Evolutionary conservation across 1,140 invertebrate species (phyloP).

Genomic region (Drosophila pectinifera): DNA sequence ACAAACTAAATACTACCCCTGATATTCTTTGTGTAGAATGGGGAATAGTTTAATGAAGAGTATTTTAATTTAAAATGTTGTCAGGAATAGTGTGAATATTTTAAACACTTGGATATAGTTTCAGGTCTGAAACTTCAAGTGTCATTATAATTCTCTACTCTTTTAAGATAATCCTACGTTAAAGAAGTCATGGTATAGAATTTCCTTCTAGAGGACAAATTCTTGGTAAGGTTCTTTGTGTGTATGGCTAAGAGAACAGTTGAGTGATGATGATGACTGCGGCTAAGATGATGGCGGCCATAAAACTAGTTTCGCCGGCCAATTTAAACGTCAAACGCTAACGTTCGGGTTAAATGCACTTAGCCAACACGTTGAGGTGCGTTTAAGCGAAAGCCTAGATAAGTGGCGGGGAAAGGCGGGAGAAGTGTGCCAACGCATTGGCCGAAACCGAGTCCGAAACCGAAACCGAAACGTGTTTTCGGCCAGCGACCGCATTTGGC

Average conservation of each 20-base stretch:
- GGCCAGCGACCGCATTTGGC: conserved; percentile 66
- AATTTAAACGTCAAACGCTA: conserved; percentile 80
- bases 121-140: not conserved
- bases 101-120: not conserved
- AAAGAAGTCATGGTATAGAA: not conserved
- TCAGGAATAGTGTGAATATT: not conserved
- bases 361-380: conserved; percentile 80
- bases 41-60: no score
- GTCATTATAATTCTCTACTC: not conserved
- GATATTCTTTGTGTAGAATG: no score
- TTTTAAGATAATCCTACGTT: not conserved
- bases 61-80: no score
- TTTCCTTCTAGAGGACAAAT: not conserved
- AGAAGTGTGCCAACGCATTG: conserved; percentile 61
- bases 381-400: conserved; percentile 79
- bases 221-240: not conserved
- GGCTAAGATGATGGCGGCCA: conserved; percentile 32
- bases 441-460: conserved; percentile 35
- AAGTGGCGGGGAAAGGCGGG: conserved; percentile 38
- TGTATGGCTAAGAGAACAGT: conserved; percentile 11
- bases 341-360: conserved; percentile 82
- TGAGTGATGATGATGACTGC: conserved; percentile 51
- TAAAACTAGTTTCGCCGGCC: conserved; percentile 64
- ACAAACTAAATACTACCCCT: no score
- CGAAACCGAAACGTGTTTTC: conserved; percentile 54